Evolutionary conservation across 2,888 invertebrate genomes (phyloP), one percentile per base, ranked within the genome.

Genomic region (Cryptophagus acutangulus): DNA sequence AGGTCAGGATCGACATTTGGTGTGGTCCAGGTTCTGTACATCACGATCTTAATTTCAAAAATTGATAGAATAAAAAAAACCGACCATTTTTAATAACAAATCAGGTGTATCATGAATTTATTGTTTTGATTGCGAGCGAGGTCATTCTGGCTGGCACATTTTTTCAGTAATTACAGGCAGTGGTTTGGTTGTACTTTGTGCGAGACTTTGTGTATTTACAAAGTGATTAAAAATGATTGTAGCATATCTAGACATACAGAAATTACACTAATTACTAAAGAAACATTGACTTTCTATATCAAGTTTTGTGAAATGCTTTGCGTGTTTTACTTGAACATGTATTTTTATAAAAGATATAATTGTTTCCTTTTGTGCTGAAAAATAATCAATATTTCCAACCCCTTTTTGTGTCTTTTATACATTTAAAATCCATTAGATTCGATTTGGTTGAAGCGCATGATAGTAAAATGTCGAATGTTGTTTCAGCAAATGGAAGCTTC

Each of bases 401-500:
- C 3, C 12, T 26, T 26, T 26, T 13, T 3, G 26, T 20, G 6
- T 20, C 20, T 20, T 20, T 20, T n/a, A n/a, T n/a, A n/a, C 20
- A 6, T 26, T 26, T n/a, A 12, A 3, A 26, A 8, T 26, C 26
- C 9, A 26, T 26, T 26, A 8, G n/a, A 6, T 3, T 26, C 12
- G 3, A 6, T 26, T 26, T 26, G n/a, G 9, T 26, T 26, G n/a
- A n/a, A 26, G n/a, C 12, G 3, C n/a, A n/a, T n/a, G 9, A 26
- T 26, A 12, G 12, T 12, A 26, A 3, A 26, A 26, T 26, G 9
- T 26, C 3, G 12, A 20, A 20, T 6, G 9, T 70, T 70, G 70
- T 78, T 77, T 47, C 79, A 91, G 91, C 88, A 33, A 89, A 87
- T 67, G 90, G 90, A 48, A 79, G 82, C 35, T 92, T 79, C 69